Conservation (phyloP, 2,797 vertebrate species). For the Myioborus miniatus region DNA sequence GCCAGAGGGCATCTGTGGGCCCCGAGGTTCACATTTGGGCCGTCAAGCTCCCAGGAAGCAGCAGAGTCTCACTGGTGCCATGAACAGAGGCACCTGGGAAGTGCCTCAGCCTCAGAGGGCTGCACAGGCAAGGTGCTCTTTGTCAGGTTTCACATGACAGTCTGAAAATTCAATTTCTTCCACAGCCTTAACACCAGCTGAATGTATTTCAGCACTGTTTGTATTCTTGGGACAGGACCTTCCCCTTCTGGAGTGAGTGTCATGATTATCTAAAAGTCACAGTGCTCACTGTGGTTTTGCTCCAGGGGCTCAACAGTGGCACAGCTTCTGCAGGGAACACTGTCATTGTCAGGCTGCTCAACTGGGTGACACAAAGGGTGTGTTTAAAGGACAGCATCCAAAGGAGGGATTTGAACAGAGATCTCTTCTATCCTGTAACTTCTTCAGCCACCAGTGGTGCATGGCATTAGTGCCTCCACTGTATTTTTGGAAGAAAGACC, state of each 20-base stretch:
- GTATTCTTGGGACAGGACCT: background rate
- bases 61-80: background rate
- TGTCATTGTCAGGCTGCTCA: background rate
- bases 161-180: background rate
- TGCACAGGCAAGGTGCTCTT: background rate
- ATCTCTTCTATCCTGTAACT: background rate
- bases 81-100: background rate
- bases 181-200: background rate
- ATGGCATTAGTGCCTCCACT: background rate
- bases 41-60: background rate
- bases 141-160: background rate
- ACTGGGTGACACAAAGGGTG: background rate
- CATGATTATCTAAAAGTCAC: background rate
- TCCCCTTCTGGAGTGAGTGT: background rate
- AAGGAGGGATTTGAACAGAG: background rate
- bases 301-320: background rate
- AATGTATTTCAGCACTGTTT: background rate
- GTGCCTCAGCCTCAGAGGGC: background rate
- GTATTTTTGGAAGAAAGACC: background rate
- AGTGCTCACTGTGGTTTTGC: background rate
- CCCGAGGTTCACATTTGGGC: background rate
- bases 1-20: background rate
- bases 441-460: background rate
- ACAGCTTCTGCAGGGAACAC: background rate
- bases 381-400: background rate